A percentile compares a stretch with the other conserved stretches of the same genome.
Conservation (phyloP, 1,140 invertebrate genomes). For the Hypothenemus hampei region DNA sequence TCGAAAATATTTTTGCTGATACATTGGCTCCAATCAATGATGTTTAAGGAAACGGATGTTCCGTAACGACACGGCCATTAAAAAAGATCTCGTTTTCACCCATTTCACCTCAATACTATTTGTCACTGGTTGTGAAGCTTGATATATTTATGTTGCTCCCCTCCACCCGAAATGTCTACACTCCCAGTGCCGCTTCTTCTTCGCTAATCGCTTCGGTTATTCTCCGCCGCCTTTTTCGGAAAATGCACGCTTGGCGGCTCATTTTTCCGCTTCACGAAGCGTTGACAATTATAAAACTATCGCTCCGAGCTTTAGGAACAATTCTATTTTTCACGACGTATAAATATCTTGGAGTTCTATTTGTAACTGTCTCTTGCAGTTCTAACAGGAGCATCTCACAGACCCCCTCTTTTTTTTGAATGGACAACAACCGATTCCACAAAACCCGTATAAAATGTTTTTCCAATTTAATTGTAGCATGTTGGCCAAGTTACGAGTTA, state of each 20-base stretch:
- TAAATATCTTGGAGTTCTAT: slow-evolving; percentile 20
- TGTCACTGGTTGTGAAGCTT: slow-evolving; percentile 42
- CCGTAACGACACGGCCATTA: background rate
- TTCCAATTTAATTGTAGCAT: no score
- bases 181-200: slow-evolving; percentile 32
- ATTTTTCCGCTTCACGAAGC: slow-evolving; percentile 26
- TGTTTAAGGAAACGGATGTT: no score
- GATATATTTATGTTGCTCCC: slow-evolving; percentile 44
- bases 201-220: slow-evolving; percentile 36
- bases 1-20: no score
- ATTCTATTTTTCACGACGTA: slow-evolving; percentile 26
- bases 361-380: slow-evolving; percentile 23
- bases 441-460: no score
- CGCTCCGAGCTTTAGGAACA: slow-evolving; percentile 19
- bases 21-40: no score
- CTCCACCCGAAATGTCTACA: slow-evolving; percentile 38
- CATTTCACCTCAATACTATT: slow-evolving; percentile 34
- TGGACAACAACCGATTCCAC: no score
- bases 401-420: no score
- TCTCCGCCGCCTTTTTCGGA: slow-evolving; percentile 25
- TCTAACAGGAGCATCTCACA: slow-evolving; percentile 8
- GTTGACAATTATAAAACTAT: slow-evolving; percentile 27
- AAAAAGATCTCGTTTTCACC: slow-evolving; percentile 9
- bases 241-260: slow-evolving; percentile 26
- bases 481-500: no score